Evolutionary conservation across 2,888 invertebrate genomes (phyloP), one percentile per base, ranked within the genome.

Genomic region (Ferdinandea cuprea): DNA sequence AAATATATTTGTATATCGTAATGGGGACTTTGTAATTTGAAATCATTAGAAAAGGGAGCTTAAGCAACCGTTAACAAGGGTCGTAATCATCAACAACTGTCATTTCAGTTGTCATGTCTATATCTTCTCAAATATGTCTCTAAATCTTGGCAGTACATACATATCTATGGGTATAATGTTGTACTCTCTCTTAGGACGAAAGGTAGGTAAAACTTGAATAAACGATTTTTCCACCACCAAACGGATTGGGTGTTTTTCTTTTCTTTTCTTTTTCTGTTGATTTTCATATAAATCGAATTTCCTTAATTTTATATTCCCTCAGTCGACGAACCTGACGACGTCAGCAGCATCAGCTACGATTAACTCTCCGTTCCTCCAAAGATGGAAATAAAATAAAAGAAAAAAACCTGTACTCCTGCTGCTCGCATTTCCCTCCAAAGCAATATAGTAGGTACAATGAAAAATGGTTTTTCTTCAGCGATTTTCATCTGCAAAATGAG

Each of bases 241-340:
- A n/a, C n/a, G n/a, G n/a, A n/a, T n/a, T 44, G 19, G 30, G 28
- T 25, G n/a, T n/a, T n/a, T n/a, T n/a, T n/a, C n/a, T n/a, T n/a
- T n/a, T n/a, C n/a, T n/a, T n/a, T n/a, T 25, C 40, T 50, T 79
- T 66, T 59, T 81, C 54, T 71, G 66, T 74, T 85, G 85, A 86
- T 87, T 86, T 87, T 85, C 86, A 87, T 86, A 86, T 86, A 87
- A 87, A 87, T 87, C 87, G 87, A 87, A 87, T 87, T 87, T 87
- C 85, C 86, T 87, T 87, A 86, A 87, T 87, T 87, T 87, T 80
- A 83, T 87, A 86, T 87, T 86, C 85, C 73, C 71, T 84, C 79
- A 79, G 79, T 83, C 85, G 73, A 79, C 32, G 15, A 9, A 9
- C 13, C 32, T 17, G 35, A 50, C 61, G 17, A 65, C 40, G 46